These are phyloP conservation scores for Tipula vernalis DNA, from an alignment of 2,888 invertebrate species.

Conservation along the genomic window DNA sequence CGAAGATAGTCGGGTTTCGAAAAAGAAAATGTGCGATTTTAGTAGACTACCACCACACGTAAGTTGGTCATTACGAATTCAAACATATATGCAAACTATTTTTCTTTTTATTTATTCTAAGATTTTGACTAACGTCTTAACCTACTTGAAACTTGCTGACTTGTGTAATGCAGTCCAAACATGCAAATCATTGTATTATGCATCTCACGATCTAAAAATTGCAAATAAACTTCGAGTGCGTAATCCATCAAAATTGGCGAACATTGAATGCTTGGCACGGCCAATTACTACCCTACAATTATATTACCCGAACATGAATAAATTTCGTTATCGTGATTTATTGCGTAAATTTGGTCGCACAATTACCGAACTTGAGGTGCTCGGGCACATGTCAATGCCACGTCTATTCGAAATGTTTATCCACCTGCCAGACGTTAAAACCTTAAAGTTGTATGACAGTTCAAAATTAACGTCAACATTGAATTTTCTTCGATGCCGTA, in stretches of 20 bases:
- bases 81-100: background rate
- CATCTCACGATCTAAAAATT: background rate
- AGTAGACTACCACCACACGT: background rate
- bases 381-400: background rate
- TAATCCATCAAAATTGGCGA: background rate
- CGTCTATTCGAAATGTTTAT: background rate
- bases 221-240: background rate
- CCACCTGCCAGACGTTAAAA: background rate
- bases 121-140: background rate
- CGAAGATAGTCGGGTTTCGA: no score
- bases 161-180: background rate
- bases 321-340: background rate
- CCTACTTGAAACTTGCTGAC: background rate
- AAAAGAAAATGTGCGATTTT: no score
- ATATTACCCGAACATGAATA: background rate
- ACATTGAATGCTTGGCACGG: background rate
- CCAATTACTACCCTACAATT: background rate
- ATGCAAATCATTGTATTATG: background rate
- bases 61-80: background rate
- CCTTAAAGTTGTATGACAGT: background rate
- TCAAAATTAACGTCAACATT: background rate
- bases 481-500: background rate
- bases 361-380: background rate
- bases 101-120: background rate
- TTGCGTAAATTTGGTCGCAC: background rate